Percentiles rank a stretch among this genome's conserved stretches.
phyloP scores from a whole-genome alignment of 1,140 invertebrate species.

The Chrysomallon squamiferum region DNA sequence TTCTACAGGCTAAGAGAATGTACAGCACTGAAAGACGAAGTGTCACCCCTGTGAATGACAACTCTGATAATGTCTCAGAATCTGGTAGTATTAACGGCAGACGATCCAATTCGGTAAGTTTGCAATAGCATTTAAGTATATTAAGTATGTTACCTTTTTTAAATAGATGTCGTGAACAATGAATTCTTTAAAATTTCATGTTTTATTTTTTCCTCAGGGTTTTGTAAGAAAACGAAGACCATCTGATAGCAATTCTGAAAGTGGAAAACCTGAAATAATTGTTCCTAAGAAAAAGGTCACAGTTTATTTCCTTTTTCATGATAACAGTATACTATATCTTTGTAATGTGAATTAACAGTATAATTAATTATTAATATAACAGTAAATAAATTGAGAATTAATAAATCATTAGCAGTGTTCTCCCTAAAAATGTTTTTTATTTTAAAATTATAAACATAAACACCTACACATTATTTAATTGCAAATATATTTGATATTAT shows the following conservation, averaged over 20 bases:
- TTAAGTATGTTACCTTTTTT: no score
- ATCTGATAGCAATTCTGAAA: conserved; percentile 53
- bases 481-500: no score
- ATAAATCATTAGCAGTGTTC: neutral
- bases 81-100: conserved; percentile 41
- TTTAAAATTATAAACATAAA: no score
- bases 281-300: conserved; percentile 24
- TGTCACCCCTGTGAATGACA: conserved; percentile 54
- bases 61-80: conserved; percentile 57
- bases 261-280: conserved; percentile 26
- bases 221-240: conserved; percentile 32
- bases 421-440: neutral
- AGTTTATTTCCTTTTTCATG: no score
- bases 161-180: no score
- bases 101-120: conserved; percentile 11
- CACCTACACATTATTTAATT: no score
- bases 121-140: no score
- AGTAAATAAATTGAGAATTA: neutral
- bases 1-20: conserved; percentile 71
- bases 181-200: neutral
- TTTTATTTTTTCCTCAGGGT: neutral
- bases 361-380: neutral
- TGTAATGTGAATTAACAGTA: no score
- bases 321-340: no score
- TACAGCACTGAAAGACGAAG: conserved; percentile 63